These are phyloP conservation scores for Tetrapedia diversipes DNA, from an alignment of 2,888 invertebrate species.

Conservation along the genomic window DNA sequence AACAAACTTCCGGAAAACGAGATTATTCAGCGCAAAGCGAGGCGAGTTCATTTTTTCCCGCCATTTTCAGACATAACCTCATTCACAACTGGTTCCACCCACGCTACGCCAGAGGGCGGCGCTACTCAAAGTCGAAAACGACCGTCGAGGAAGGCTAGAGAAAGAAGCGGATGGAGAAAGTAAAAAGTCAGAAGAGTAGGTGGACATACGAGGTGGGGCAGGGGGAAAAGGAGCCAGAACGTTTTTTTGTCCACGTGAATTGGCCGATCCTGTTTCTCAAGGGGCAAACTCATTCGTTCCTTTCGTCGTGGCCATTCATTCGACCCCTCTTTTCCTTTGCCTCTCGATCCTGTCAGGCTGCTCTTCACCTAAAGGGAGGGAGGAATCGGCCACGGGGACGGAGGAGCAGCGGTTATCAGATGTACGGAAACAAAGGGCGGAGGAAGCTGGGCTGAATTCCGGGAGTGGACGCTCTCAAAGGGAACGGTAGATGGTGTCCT, in stretches of 20 bases:
- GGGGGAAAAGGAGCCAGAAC: slow-evolving; percentile 23
- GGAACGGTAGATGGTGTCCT: slow-evolving; percentile 67
- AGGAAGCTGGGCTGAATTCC: slow-evolving; percentile 71
- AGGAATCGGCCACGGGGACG: slow-evolving; percentile 26
- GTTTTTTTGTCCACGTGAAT: slow-evolving; percentile 64
- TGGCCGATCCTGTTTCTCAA: slow-evolving; percentile 67
- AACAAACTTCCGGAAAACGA: too few species aligned
- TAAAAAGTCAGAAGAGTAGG: not conserved
- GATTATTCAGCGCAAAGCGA: too few species aligned
- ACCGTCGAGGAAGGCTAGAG: slow-evolving; percentile 6
- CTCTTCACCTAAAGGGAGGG: slow-evolving; percentile 4
- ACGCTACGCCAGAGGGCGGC: too few species aligned
- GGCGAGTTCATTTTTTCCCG: too few species aligned
- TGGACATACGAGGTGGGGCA: not conserved
- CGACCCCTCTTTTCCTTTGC: slow-evolving; percentile 41
- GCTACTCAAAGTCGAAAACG: too few species aligned
- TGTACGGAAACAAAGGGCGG: slow-evolving; percentile 75
- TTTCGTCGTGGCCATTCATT: slow-evolving; percentile 69
- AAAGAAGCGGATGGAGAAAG: not conserved
- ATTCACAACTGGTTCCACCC: too few species aligned
- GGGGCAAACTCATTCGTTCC: slow-evolving; percentile 64
- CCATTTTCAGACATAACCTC: too few species aligned
- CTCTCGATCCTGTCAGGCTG: slow-evolving; percentile 26
- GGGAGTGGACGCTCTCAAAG: slow-evolving; percentile 67
- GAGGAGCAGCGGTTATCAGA: slow-evolving; percentile 70